Evolutionary conservation across 2,888 invertebrate genomes (phyloP).

Genomic region (Cybosia mesomella): DNA sequence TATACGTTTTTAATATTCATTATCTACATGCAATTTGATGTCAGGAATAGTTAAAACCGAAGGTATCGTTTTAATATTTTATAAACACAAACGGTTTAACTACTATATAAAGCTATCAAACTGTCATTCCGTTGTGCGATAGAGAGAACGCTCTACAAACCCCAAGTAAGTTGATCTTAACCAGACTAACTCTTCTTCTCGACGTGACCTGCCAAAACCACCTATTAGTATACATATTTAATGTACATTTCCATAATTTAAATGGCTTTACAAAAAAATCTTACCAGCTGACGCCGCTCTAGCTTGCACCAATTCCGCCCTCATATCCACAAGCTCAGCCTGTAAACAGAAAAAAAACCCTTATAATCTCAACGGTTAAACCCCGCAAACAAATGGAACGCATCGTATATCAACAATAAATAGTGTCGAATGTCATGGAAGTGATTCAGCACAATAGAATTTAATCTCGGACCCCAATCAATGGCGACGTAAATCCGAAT

Average conservation of each 20-base stretch:
- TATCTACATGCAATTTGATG: no score
- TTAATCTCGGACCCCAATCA: constrained; percentile 69
- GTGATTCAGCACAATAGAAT: constrained; percentile 73
- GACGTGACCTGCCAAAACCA: not conserved
- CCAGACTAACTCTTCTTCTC: not conserved
- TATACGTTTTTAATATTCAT: no score
- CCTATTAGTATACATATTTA: not conserved
- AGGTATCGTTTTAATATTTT: no score
- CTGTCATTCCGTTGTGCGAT: not conserved
- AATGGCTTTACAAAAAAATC: constrained; percentile 23
- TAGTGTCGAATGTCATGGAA: constrained; percentile 68
- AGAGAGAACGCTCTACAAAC: not conserved
- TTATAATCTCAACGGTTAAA: constrained; percentile 53
- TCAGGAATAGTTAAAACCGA: no score
- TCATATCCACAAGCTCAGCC: constrained; percentile 93
- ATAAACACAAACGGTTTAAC: not conserved
- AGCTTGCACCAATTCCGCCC: constrained; percentile 91
- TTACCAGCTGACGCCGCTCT: constrained; percentile 84
- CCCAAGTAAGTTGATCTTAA: not conserved
- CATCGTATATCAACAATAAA: constrained; percentile 69
- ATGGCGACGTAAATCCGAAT: constrained; percentile 77
- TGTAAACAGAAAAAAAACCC: constrained; percentile 71
- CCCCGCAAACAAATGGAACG: constrained; percentile 56
- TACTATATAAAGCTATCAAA: not conserved
- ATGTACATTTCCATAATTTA: not conserved